Base-by-base conservation (phyloP, 2,113 vertebrate species). In the Tragelaphus buxtoni region DNA sequence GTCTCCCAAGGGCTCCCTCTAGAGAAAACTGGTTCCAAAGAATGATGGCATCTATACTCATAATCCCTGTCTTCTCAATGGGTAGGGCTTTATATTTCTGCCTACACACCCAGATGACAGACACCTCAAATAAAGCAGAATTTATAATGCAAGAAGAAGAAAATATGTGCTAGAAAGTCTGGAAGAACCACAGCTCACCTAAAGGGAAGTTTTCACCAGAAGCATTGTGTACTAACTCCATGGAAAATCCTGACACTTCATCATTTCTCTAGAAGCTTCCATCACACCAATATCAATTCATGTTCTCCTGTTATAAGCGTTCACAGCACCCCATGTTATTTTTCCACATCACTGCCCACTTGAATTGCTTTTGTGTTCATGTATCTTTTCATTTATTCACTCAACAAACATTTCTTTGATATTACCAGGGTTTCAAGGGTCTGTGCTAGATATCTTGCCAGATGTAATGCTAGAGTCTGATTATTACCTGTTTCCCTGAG, bases 211-310 rank as follows among this genome's bases (percentile, higher is more conserved):
- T 95, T 97, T 97, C 81, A 81, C 14, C 53, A 77, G 0, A 0
- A 88, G 51, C 51, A 93, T 56, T 81, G 53, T 63, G 94, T 96
- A 88, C 92, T 95, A 96, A 91, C 63, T 86, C 83, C 74, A 16
- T 92, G 97, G 80, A 58, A 63, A 35, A 60, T 7, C 17, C 39
- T 30, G 72, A 6, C 1, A 4, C 16, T 20, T 69, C 13, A 8
- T 42, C 22, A 22, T 30, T 51, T 16, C 7, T 76, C 20, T 12
- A 55, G 77, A 60, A 45, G 22, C 39, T 85, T 88, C 77, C 16
- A 42, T 47, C 2, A 32, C 10, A 5, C 42, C 4, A 1, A 11
- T 5, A 24, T 39, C 28, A 49, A 17, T 5, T 30, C 7, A 3
- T 7, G 3, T 7, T 17, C 6, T 92, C 51, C 22, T 49, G 30